Conservation (phyloP, 2,888 invertebrate genomes). For the Drosophila ochracea region DNA sequence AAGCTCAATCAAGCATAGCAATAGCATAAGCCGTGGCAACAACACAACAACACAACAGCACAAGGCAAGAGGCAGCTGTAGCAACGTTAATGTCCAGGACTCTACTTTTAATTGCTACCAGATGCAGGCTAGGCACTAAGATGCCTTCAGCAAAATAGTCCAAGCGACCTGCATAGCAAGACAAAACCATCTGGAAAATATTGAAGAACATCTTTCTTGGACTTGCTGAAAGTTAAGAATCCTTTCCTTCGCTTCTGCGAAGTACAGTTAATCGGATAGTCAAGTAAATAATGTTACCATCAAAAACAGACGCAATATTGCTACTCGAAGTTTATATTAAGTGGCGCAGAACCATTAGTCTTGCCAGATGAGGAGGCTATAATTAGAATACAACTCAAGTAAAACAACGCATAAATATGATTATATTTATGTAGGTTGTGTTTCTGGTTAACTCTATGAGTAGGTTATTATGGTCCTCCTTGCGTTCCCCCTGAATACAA, state of each 20-base stretch:
- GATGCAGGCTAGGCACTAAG: conserved; percentile 29
- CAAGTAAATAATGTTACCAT: conserved; percentile 2
- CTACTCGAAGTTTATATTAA: not conserved
- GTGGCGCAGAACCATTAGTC: not conserved
- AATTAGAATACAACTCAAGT: not conserved
- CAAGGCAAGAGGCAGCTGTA: conserved; percentile 23
- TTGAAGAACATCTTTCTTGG: not conserved
- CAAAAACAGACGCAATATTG: conserved; percentile 2
- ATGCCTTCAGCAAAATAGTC: conserved; percentile 4
- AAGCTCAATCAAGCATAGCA: conserved; percentile 61
- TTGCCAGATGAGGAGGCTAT: not conserved
- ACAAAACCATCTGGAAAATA: not conserved
- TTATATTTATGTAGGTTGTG: conserved; percentile 1
- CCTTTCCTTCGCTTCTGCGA: not conserved
- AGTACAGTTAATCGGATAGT: not conserved
- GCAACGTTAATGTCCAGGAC: conserved; percentile 59
- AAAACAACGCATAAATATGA: conserved; percentile 5
- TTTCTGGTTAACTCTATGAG: conserved; percentile 13
- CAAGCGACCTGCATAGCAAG: conserved; percentile 3
- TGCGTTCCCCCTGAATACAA: conserved; percentile 14
- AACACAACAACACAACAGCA: conserved; percentile 5
- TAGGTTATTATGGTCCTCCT: conserved; percentile 6
- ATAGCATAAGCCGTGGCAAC: conserved; percentile 28
- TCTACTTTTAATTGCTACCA: conserved; percentile 67
- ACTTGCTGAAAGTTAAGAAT: not conserved